Evolutionary conservation across 2,113 vertebrate genomes (phyloP), one percentile per base, ranked within the genome.

Genomic region (Emberiza fucata): DNA sequence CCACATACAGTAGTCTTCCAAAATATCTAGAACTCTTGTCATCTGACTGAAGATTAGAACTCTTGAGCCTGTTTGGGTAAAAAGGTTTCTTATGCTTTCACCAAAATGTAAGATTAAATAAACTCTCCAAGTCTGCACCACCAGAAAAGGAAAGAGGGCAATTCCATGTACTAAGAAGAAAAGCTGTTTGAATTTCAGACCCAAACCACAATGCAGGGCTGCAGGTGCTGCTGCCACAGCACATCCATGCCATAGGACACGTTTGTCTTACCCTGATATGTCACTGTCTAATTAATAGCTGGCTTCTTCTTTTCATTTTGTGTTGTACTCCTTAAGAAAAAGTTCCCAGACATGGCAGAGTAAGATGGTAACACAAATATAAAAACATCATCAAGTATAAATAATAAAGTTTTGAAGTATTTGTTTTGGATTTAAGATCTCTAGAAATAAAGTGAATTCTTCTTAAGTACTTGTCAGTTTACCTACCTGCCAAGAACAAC

Each of bases 1-100:
- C 99, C 99, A 99, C 99, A 99, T 99, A 90, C 99, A 99, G 73
- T 99, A 99, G 97, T 99, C 99, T 98, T 99, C 99, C 98, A 99
- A 97, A 97, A 99, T 99, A 97, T 99, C 99, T 86, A 99, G 97
- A 82, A 99, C 97, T 97, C 99, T 99, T 84, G 99, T 99, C 99
- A 99, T 99, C 97, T 99, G 99, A 97, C 99, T 99, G 96, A 99
- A 99, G 97, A 99, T 99, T 76, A 99, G 97, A 84, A 99, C 98
- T 70, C 99, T 98, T 13, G 99, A 99, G 91, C 98, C 99, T 99
- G 92, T 89, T 60, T 9, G 68, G 20, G 91, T 81, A 84, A 87
- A 90, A 54, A 76, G 35, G 19, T 29, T 81, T 56, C 17, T 77
- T 65, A 64, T 2, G 11, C 33, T 92, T 81, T 44, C 48, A 71